Conservation (phyloP, 2,888 invertebrate species). For the Epistrophe grossulariae region DNA sequence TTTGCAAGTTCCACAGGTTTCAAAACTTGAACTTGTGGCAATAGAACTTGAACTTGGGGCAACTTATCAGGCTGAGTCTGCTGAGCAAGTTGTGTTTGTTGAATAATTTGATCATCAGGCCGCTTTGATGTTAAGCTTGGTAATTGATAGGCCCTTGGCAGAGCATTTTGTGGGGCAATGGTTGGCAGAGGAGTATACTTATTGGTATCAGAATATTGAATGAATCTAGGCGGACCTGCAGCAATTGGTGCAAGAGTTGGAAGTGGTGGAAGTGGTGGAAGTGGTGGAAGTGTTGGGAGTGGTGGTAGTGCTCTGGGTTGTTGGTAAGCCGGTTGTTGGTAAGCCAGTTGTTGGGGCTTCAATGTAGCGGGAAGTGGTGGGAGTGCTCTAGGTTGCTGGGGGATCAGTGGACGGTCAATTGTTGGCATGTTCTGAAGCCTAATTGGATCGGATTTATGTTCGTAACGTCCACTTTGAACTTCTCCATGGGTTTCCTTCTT, state of each 20-base stretch:
- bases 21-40: neutral
- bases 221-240: conserved; percentile 38
- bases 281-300: conserved; percentile 8
- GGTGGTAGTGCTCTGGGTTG: neutral
- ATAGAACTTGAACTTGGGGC: conserved; percentile 23
- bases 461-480: conserved; percentile 49
- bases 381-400: neutral
- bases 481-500: conserved; percentile 76
- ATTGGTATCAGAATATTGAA: conserved; percentile 41
- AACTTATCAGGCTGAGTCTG: conserved; percentile 12
- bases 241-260: conserved; percentile 17
- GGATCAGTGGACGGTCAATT: conserved; percentile 44
- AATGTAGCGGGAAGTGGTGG: too few species aligned
- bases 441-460: conserved; percentile 53
- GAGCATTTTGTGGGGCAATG: conserved; percentile 21
- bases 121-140: conserved; percentile 1
- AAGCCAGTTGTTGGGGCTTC: neutral
- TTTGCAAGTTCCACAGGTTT: neutral
- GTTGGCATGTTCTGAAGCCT: conserved; percentile 59
- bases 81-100: conserved; percentile 23
- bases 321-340: neutral
- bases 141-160: neutral
- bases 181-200: conserved; percentile 52
- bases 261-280: neutral
- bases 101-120: conserved; percentile 33